Base-by-base conservation (phyloP, 2,113 vertebrate species). In the Eonycteris spelaea region DNA sequence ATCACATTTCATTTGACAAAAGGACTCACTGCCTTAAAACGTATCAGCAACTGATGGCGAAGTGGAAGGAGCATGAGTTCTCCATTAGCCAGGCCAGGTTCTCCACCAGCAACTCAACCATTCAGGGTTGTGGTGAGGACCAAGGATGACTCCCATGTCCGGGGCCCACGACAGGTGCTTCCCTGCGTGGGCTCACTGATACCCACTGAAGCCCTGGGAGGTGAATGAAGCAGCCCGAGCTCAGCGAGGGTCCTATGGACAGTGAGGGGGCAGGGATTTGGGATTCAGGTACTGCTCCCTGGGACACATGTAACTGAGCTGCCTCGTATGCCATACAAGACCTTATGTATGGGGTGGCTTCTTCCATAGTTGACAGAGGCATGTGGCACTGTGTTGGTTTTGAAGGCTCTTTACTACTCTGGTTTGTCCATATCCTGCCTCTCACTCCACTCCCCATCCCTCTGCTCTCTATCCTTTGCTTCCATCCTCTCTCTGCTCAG, bases 351-450 rank as follows among this genome's bases (percentile, higher is more conserved):
- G 19, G 16, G 10, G 18, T 48, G 38, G 33, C n/a, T 43, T 86
- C 87, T 43, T 22, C 35, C 89, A 22, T 21, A 59, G 35, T 33
- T 86, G 67, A 61, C 22, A n/a, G 70, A 78, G 38, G 38, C 15
- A 4, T 7, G 33, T 5, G 7, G 33, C 2, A 4, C 16, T 3
- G 0, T 0, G n/a, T 11, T 35, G 73, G 19, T 28, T 74, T 63
- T 1, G 48, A 68, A 53, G 26, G 24, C 18, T 91, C 70, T 30
- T 83, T 24, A n/a, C 53, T 78, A 14, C 33, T 90, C 59, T 65
- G 21, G 2, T 30, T 83, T 63, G 26, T 71, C 80, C 26, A 3
- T 45, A 16, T 53, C 28, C 67, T 33, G 14, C 13, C 33, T 45
- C 40, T 21, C 9, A 22, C 16, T 6, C 1, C 2, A 12, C 9